Conservation (phyloP, 1,140 invertebrate species). For the Drosophila arawakana region DNA sequence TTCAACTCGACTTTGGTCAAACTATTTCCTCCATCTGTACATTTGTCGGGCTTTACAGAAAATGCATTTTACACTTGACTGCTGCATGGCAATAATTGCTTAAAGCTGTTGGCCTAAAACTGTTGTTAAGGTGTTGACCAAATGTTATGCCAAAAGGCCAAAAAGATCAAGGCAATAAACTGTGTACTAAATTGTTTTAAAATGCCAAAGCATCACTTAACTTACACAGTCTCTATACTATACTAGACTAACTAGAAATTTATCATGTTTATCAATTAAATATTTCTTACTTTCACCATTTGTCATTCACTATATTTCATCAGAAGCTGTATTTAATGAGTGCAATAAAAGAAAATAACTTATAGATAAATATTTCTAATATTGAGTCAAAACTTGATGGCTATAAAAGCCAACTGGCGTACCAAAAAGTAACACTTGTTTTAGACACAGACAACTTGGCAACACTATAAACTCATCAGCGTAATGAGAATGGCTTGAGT, state of each 20-base stretch:
- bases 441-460: conserved; percentile 49
- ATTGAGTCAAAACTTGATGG: conserved; percentile 49
- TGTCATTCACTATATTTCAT: background rate
- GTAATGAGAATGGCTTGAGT: conserved; percentile 66
- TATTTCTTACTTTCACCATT: background rate
- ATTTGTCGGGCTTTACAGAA: conserved; percentile 18
- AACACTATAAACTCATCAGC: conserved; percentile 75
- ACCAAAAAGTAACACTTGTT: background rate
- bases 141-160: background rate
- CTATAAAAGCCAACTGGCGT: conserved; percentile 61
- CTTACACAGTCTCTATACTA: background rate
- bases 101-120: conserved; percentile 28
- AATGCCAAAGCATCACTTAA: background rate
- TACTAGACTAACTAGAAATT: background rate
- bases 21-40: conserved; percentile 7
- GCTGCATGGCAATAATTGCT: conserved; percentile 31
- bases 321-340: conserved; percentile 1
- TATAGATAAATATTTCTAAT: conserved; percentile 57
- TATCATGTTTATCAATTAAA: background rate
- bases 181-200: background rate
- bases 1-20: conserved; percentile 11
- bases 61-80: conserved; percentile 54
- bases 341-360: conserved; percentile 7
- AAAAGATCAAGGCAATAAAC: background rate
- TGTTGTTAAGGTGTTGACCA: conserved; percentile 11